Base-by-base conservation (phyloP, 2,888 invertebrate genomes). In the Aphelenchoides bicaudatus region DNA sequence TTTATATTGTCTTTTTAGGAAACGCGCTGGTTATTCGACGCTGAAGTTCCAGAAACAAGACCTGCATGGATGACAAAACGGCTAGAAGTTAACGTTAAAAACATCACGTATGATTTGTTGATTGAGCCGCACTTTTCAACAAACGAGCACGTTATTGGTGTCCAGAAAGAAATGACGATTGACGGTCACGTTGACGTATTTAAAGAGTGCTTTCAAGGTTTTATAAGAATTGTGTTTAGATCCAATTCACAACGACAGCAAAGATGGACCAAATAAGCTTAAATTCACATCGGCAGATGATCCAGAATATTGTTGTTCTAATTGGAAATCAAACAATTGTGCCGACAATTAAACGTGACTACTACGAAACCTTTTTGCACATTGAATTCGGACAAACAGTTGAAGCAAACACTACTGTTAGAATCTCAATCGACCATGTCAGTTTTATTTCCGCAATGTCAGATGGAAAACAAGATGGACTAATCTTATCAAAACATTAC, bases 251-350 rank as follows among this genome's bases (percentile, higher is more conserved):
- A 8, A 43, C 43, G 23, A 43, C 43, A 8, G 10, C 8, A 6
- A 10, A 19, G 43, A 43, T n/a, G 10, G 43, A 43, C 25, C 43
- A 25, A 10, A 19, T 43, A 6, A 25, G 10, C 8, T n/a, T 43
- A 25, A 43, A 43, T n/a, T 6, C 43, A 6, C 43, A 43, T n/a
- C 43, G 43, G 10, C 43, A 43, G 23, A n/a, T n/a, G 43, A 43
- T 43, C 43, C 10, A n/a, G 10, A 19, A n/a, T 10, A n/a, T 43
- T 6, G 16, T 43, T 8, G 43, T 25, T 19, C 16, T 25, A 8
- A 43, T 43, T 25, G 43, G 25, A 19, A 25, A 25, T 25, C 8
- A 6, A 6, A 43, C 43, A 25, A 21, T 43, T 8, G 21, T 25
- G 21, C 21, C 25, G 10, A 19, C 21, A 10, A 21, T 43, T n/a